These are phyloP conservation scores for Conops quadrifasciatus DNA, from an alignment of 2,888 invertebrate species.

Conservation along the genomic window DNA sequence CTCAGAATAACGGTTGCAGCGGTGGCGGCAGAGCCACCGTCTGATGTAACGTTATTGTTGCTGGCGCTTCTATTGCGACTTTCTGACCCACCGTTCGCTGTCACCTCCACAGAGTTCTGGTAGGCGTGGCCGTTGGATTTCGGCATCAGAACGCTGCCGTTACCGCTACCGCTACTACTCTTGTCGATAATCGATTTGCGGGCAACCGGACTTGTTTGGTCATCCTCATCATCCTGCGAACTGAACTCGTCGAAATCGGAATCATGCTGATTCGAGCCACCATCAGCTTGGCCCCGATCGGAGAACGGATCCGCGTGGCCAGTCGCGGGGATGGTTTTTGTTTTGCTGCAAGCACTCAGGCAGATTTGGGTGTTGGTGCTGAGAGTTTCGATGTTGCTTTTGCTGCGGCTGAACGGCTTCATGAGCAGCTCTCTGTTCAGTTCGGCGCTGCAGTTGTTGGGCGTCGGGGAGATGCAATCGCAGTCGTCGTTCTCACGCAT, in stretches of 20 bases:
- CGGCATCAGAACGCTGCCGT: background rate
- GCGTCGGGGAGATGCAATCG: slow-evolving; percentile 45
- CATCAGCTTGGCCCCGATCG: slow-evolving; percentile 70
- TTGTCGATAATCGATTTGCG: slow-evolving; percentile 45
- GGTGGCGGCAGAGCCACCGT: background rate
- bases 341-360: slow-evolving; percentile 45
- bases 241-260: slow-evolving; percentile 88
- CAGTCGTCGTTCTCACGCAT: slow-evolving; percentile 43
- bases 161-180: slow-evolving; percentile 21
- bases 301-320: slow-evolving; percentile 52
- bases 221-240: slow-evolving; percentile 74
- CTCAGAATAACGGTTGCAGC: slow-evolving; percentile 66
- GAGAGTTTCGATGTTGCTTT: slow-evolving; percentile 63
- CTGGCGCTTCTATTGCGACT: slow-evolving; percentile 23
- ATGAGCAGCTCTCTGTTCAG: slow-evolving; percentile 54
- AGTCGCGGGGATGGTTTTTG: slow-evolving; percentile 45
- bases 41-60: background rate
- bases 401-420: slow-evolving; percentile 61
- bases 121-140: slow-evolving; percentile 32
- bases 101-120: slow-evolving; percentile 25
- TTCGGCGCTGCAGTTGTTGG: slow-evolving; percentile 55
- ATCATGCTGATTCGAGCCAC: slow-evolving; percentile 86
- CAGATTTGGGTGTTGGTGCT: slow-evolving; percentile 57
- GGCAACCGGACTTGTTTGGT: slow-evolving; percentile 17
- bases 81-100: background rate